Evolutionary conservation across 2,113 vertebrate species (phyloP).

Genomic region (Phodopus roborovskii): DNA sequence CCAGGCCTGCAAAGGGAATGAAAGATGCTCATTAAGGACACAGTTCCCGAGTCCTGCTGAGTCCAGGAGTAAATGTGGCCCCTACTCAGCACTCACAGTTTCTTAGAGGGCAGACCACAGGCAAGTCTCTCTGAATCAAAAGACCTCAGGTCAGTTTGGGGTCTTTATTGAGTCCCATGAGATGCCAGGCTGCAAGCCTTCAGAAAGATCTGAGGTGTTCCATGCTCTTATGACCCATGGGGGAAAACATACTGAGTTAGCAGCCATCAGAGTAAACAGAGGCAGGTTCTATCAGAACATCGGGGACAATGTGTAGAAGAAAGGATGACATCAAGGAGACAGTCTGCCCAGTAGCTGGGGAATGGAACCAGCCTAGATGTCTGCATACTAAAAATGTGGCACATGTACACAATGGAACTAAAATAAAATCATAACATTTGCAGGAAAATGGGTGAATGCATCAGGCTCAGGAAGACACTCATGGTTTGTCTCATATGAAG

Average conservation of each 20-base stretch:
- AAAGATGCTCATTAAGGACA: accelerated
- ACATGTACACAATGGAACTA: background rate
- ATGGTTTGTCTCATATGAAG: background rate
- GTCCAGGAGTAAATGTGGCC: background rate
- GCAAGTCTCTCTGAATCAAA: background rate
- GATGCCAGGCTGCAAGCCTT: background rate
- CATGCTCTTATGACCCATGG: accelerated
- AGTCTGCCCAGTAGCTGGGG: background rate
- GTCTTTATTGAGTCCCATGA: background rate
- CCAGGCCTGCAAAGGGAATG: conserved; percentile 85
- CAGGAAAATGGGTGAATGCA: background rate
- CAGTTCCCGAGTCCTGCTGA: background rate
- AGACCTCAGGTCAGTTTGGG: background rate
- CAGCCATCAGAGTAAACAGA: accelerated
- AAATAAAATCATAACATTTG: background rate
- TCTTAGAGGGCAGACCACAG: background rate
- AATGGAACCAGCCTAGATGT: background rate
- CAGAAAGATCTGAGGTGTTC: background rate
- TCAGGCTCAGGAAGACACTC: background rate
- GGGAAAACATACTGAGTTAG: accelerated
- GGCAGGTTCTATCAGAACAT: background rate
- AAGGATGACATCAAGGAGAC: background rate
- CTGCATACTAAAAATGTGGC: background rate
- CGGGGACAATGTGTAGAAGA: too few species aligned
- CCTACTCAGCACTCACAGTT: background rate